Percentiles rank a stretch among this genome's conserved stretches.
Conservation (phyloP, 2,797 vertebrate species). For the Cichlasoma orientale region DNA sequence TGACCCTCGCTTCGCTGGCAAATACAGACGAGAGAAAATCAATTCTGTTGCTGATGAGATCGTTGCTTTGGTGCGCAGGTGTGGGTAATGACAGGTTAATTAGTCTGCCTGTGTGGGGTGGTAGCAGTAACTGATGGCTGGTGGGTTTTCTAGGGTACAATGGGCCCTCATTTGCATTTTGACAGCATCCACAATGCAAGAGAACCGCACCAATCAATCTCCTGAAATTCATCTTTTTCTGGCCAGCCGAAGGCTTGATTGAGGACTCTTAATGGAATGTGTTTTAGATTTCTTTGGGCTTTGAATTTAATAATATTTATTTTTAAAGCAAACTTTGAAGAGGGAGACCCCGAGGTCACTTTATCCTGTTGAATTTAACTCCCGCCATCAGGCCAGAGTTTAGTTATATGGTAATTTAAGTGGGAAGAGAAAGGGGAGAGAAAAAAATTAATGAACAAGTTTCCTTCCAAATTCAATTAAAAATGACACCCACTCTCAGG, state of each 20-base stretch:
- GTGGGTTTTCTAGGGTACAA: conserved; percentile 17
- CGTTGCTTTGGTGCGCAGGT: conserved; percentile 30
- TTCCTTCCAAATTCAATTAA: conserved; percentile 17
- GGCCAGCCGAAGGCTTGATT: background rate
- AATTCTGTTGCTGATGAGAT: conserved; percentile 10
- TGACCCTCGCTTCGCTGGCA: conserved; percentile 6
- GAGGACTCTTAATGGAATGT: background rate
- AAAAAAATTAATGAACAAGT: conserved; percentile 2
- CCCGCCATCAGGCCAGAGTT: background rate
- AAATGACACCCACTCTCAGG: conserved; percentile 1
- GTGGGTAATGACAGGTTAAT: conserved; percentile 57
- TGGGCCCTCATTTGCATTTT: conserved; percentile 55
- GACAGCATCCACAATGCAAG: conserved; percentile 24
- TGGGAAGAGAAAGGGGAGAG: background rate
- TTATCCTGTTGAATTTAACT: background rate
- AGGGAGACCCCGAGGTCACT: background rate
- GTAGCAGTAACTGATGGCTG: conserved; percentile 16
- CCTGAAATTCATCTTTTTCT: conserved; percentile 25
- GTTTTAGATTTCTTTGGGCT: conserved; percentile 5
- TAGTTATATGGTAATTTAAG: background rate
- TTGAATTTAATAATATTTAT: conserved; percentile 7
- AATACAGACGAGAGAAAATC: conserved; percentile 25
- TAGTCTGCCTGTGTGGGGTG: conserved; percentile 30
- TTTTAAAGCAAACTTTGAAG: background rate
- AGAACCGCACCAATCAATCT: conserved; percentile 47